phyloP scores from a whole-genome alignment of 2,888 invertebrate genomes.

The Sphaerophoria taeniata region DNA sequence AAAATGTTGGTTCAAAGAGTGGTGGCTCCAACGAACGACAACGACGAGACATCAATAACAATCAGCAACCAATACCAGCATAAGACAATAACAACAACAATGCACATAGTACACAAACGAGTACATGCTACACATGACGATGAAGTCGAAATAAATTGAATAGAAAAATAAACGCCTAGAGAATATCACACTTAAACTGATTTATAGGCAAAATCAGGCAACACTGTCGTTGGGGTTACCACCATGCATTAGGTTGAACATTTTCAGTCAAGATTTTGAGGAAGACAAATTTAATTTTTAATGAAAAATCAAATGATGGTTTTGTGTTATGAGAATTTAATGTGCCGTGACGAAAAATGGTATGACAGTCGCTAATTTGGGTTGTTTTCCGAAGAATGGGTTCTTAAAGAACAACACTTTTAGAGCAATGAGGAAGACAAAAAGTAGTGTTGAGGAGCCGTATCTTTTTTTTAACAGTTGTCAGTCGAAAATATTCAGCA shows the following conservation, averaged over 20 bases:
- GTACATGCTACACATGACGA: neutral
- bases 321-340: too few species aligned
- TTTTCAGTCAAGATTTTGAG: neutral
- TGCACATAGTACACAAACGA: conserved; percentile 44
- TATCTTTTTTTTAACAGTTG: too few species aligned
- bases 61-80: conserved; percentile 66
- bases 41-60: conserved; percentile 73
- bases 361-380: too few species aligned
- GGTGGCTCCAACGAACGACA: conserved; percentile 32
- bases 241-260: neutral
- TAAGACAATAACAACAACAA: conserved; percentile 17
- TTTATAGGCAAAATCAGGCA: conserved; percentile 6
- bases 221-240: conserved; percentile 9
- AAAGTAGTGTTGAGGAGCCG: too few species aligned
- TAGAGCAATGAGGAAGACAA: too few species aligned
- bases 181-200: conserved; percentile 17
- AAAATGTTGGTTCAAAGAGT: conserved; percentile 7
- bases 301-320: too few species aligned
- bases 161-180: conserved; percentile 35
- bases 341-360: too few species aligned
- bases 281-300: too few species aligned
- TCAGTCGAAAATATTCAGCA: too few species aligned
- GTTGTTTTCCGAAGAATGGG: too few species aligned
- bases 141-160: neutral
- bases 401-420: too few species aligned